Evolutionary conservation across 1,140 invertebrate species (phyloP), one percentile per base, ranked within the genome.

Genomic region (Bombus waltoni): DNA sequence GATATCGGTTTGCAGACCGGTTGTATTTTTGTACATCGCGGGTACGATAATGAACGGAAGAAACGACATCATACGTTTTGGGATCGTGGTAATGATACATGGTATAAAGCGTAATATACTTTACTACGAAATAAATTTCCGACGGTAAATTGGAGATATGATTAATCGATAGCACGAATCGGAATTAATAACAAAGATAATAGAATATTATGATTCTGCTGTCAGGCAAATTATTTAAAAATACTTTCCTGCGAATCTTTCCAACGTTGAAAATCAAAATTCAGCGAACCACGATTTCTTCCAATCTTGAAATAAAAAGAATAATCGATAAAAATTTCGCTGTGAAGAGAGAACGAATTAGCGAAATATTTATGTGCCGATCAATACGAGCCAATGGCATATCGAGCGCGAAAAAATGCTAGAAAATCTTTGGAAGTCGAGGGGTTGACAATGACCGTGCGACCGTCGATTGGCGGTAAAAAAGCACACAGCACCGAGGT

Each of bases 401-500:
- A 44, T 78, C 44, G 25, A 44, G 35, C 42, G 5, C 32, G 35
- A 40, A 76, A 89, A 87, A 86, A 65, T 38, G 47, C 22, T 75
- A 62, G 70, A 78, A 89, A 86, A 89, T 89, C 87, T 89, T 88
- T 76, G 59, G 44, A 83, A 86, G 65, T 76, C 75, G 70, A 47
- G 71, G 53, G 71, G 66, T 68, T 75, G 83, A 89, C 88, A 81
- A 89, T 89, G 83, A 78, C 68, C 62, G 68, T 81, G 44, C 74
- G 53, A 71, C 65, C 62, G 83, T 80, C 83, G 79, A 89, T 89
- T 88, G 73, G 72, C 85, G 59, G 80, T 86, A 81, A 90, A 89
- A 87, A 86, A 86, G 76, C 78, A 86, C 53, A 65, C 81, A 79
- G 78, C 65, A 71, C 38, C 65, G 6, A 38, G 38, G n/a, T 53